Percentiles rank a stretch among this genome's conserved stretches.
phyloP scores from a whole-genome alignment of 1,140 invertebrate species.

The Cydia fagiglandana region DNA sequence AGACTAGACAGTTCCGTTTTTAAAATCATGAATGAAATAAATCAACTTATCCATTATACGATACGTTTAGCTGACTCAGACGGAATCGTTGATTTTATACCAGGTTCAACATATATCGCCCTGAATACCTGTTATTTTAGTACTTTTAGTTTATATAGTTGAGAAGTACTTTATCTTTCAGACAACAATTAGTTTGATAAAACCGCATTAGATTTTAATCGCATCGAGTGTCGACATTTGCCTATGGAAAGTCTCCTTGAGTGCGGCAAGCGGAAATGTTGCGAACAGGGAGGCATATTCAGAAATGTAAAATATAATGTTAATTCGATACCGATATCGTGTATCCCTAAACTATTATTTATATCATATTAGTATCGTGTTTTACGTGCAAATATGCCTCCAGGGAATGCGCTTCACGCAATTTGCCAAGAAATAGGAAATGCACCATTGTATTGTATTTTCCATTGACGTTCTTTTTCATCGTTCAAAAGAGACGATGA shows the following conservation, averaged over 20 bases:
- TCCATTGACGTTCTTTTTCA: constrained; percentile 18
- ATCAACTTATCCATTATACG: too few species aligned
- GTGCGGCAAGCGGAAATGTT: constrained; percentile 22
- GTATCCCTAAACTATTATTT: neutral
- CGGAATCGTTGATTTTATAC: too few species aligned
- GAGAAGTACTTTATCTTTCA: neutral
- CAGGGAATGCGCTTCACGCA: neutral
- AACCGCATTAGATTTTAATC: constrained; percentile 18
- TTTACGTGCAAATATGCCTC: neutral
- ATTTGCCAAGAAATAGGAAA: constrained; percentile 12
- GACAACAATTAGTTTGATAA: constrained; percentile 14
- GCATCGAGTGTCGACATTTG: constrained; percentile 26
- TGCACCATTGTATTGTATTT: neutral
- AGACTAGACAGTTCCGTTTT: too few species aligned
- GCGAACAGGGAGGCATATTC: constrained; percentile 5
- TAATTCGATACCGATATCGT: neutral
- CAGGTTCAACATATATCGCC: too few species aligned
- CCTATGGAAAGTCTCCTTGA: constrained; percentile 42
- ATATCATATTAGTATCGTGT: neutral
- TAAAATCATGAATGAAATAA: too few species aligned
- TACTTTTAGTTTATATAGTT: neutral
- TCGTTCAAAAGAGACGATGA: constrained; percentile 1
- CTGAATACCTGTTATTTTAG: neutral
- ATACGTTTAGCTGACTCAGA: too few species aligned
- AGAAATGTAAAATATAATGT: neutral